Percentiles rank a stretch among this genome's conserved stretches.
These are phyloP conservation scores for Alitta virens DNA, from an alignment of 2,888 invertebrate genomes.

Conservation along the genomic window DNA sequence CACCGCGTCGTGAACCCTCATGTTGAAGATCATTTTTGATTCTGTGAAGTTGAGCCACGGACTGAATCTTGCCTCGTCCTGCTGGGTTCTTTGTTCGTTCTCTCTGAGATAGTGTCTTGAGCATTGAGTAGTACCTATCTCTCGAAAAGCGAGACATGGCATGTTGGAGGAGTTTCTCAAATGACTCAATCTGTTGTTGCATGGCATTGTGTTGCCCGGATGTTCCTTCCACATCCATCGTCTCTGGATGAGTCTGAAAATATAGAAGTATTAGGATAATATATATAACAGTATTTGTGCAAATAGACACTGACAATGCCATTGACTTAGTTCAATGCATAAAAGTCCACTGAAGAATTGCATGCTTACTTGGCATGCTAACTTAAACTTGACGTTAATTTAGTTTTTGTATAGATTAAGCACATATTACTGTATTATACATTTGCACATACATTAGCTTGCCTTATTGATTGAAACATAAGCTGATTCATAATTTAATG, in stretches of 20 bases:
- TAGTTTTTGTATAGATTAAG: no score
- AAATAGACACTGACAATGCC: no score
- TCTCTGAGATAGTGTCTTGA: conserved; percentile 11
- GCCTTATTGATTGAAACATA: no score
- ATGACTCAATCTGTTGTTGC: conserved; percentile 36
- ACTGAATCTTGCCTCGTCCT: neutral
- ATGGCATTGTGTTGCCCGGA: neutral
- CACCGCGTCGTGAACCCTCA: neutral
- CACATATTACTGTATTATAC: no score
- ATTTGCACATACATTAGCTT: no score
- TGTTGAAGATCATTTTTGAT: neutral
- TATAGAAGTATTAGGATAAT: no score
- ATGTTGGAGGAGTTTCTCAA: conserved; percentile 40
- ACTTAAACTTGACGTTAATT: no score
- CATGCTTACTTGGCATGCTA: no score
- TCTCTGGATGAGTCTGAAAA: neutral
- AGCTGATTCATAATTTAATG: no score
- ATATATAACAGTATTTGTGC: no score
- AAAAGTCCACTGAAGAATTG: no score
- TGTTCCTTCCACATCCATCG: neutral
- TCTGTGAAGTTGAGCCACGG: neutral
- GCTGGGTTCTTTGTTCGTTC: neutral
- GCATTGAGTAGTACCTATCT: conserved; percentile 35
- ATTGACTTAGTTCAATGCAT: no score
- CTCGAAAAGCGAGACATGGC: conserved; percentile 42